Percentiles rank a stretch among this genome's conserved stretches.
phyloP scores from a whole-genome alignment of 2,113 vertebrate species.

The Pogonocichla stellata region DNA sequence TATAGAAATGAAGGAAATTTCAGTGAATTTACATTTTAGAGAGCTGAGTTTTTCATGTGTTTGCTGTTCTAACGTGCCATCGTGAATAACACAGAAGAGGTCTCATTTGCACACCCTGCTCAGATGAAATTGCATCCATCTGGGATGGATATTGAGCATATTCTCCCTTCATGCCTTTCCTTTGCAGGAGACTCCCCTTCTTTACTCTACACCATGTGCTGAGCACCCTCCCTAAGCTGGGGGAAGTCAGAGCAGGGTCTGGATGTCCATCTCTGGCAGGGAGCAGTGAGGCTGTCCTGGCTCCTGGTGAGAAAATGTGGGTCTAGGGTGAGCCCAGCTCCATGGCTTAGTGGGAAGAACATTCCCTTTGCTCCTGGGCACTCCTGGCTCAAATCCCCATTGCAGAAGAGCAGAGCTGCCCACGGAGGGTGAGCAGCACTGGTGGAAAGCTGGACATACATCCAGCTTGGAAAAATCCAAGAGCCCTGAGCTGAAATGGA shows the following conservation, averaged over 20 bases:
- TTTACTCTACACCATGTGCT: rapidly evolving
- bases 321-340: not conserved
- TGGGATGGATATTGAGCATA: not conserved
- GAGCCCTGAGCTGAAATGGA: not conserved
- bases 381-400: not conserved
- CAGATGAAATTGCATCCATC: constrained; percentile 27
- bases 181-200: not conserved
- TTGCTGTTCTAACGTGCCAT: not conserved
- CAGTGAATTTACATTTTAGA: constrained; percentile 20
- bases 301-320: not conserved
- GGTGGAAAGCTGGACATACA: not conserved
- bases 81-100: not conserved
- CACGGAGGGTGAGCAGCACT: not conserved
- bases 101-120: not conserved
- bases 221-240: not conserved
- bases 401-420: not conserved
- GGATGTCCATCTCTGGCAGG: not conserved
- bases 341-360: not conserved
- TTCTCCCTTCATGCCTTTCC: not conserved
- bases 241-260: not conserved
- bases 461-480: not conserved
- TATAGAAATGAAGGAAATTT: constrained; percentile 53
- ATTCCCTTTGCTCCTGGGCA: not conserved
- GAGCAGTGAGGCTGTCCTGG: not conserved
- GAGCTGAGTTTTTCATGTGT: not conserved